phyloP scores from a whole-genome alignment of 2,113 vertebrate species.

The Psettodes erumei region DNA sequence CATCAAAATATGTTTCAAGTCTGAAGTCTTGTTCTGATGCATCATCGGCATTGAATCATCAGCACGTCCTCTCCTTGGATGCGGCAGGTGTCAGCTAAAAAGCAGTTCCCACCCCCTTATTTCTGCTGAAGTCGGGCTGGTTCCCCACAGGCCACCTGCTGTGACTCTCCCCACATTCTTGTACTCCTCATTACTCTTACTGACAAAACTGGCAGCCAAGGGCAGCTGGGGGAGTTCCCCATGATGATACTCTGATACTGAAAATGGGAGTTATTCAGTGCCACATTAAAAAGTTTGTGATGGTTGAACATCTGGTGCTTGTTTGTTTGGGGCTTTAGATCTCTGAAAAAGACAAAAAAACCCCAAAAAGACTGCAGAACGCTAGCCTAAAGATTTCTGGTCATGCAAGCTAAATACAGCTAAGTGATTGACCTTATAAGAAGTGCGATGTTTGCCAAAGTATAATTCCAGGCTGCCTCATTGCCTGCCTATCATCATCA shows the following conservation, averaged over 20 bases:
- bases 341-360: neutral
- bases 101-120: neutral
- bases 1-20: neutral
- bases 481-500: no score
- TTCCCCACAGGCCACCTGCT: neutral
- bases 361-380: neutral
- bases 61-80: neutral
- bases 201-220: neutral
- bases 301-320: neutral
- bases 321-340: neutral
- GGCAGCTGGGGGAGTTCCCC: neutral
- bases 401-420: conserved; percentile 12
- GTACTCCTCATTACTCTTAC: neutral
- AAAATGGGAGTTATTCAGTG: neutral
- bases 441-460: neutral
- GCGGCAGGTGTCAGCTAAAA: neutral
- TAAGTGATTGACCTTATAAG: neutral
- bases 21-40: neutral
- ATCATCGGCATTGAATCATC: neutral
- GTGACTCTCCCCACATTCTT: neutral
- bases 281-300: neutral
- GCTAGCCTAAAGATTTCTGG: neutral
- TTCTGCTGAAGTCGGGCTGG: neutral
- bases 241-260: conserved; percentile 3
- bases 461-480: neutral